Evolutionary conservation across 2,888 invertebrate genomes (phyloP).

Genomic region (Drosophila prostipennis): DNA sequence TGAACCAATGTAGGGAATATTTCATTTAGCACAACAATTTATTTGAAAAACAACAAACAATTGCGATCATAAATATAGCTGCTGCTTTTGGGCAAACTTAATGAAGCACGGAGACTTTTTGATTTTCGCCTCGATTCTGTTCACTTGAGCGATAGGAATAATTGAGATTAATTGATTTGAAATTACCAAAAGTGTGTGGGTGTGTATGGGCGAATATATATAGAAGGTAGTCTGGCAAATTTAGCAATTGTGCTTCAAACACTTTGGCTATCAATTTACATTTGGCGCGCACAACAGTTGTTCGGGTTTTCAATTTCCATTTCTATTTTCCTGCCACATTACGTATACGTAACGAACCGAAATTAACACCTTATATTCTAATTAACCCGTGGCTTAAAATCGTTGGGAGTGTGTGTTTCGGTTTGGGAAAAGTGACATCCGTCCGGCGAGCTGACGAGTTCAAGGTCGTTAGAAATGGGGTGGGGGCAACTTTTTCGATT

Average conservation of each 20-base stretch:
- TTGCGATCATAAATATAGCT: slow-evolving; percentile 13
- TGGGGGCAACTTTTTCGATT: slow-evolving; percentile 24
- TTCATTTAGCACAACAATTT: slow-evolving; percentile 21
- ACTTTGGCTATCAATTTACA: slow-evolving; percentile 43
- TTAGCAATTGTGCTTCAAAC: slow-evolving; percentile 29
- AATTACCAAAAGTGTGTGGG: slow-evolving; percentile 23
- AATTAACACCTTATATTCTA: slow-evolving; percentile 58
- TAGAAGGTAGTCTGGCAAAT: slow-evolving; percentile 1
- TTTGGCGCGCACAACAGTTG: slow-evolving; percentile 25
- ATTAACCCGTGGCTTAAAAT: slow-evolving; percentile 21
- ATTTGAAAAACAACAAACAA: slow-evolving; percentile 51
- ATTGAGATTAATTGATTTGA: slow-evolving; percentile 51
- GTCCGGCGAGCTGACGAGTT: slow-evolving; percentile 31
- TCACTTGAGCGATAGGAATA: slow-evolving; percentile 43
- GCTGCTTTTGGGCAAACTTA: slow-evolving; percentile 20
- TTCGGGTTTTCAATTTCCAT: slow-evolving; percentile 17
- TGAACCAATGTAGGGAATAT: not conserved
- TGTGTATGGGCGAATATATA: not conserved
- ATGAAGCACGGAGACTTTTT: slow-evolving; percentile 33
- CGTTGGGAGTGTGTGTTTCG: slow-evolving; percentile 26
- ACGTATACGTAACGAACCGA: slow-evolving; percentile 53
- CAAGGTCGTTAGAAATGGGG: slow-evolving; percentile 27
- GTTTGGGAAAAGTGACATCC: slow-evolving; percentile 34
- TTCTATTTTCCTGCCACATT: slow-evolving; percentile 40
- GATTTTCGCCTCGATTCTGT: slow-evolving; percentile 20